A percentile compares a stretch with the other conserved stretches of the same genome.
phyloP scores from a whole-genome alignment of 2,888 invertebrate species.

The Eugnorisma glareosa region DNA sequence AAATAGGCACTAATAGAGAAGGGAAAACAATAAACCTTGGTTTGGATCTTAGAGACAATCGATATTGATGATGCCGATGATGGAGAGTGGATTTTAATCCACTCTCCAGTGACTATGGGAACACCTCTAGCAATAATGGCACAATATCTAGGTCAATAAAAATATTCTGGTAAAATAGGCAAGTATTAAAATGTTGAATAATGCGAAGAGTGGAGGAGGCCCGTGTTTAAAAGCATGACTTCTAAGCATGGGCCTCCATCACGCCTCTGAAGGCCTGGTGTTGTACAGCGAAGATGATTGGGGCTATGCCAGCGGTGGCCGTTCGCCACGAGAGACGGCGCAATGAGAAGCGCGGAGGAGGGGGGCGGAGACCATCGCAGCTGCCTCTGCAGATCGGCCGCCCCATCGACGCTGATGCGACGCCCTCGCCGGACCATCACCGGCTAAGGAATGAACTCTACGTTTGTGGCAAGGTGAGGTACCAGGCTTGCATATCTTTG shows the following conservation, averaged over 20 bases:
- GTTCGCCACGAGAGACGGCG: constrained; percentile 95
- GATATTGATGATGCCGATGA: not conserved
- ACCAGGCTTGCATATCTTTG: constrained; percentile 32
- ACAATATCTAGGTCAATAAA: not conserved
- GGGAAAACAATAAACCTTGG: not conserved
- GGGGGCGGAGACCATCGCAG: constrained; percentile 92
- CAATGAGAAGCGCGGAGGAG: constrained; percentile 92
- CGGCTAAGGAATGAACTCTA: constrained; percentile 92
- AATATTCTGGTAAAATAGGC: constrained; percentile 18
- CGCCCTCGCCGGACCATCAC: constrained; percentile 91
- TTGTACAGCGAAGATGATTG: constrained; percentile 93
- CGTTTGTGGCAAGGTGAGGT: constrained; percentile 93
- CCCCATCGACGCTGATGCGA: constrained; percentile 91
- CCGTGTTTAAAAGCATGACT: constrained; percentile 61
- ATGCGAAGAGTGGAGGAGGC: constrained; percentile 57
- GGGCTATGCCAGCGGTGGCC: constrained; percentile 96
- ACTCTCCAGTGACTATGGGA: too few relatives aligned
- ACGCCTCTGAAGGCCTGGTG: constrained; percentile 57
- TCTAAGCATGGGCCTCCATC: constrained; percentile 63
- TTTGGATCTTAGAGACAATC: constrained; percentile 2
- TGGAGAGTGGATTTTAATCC: not conserved
- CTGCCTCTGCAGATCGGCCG: constrained; percentile 92
- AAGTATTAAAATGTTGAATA: constrained; percentile 1
- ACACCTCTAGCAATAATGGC: not conserved
- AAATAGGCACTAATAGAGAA: not conserved